A percentile compares a stretch with the other conserved stretches of the same genome.
Evolutionary conservation across 2,888 invertebrate species (phyloP).

Genomic region (Amblyteles armatorius): DNA sequence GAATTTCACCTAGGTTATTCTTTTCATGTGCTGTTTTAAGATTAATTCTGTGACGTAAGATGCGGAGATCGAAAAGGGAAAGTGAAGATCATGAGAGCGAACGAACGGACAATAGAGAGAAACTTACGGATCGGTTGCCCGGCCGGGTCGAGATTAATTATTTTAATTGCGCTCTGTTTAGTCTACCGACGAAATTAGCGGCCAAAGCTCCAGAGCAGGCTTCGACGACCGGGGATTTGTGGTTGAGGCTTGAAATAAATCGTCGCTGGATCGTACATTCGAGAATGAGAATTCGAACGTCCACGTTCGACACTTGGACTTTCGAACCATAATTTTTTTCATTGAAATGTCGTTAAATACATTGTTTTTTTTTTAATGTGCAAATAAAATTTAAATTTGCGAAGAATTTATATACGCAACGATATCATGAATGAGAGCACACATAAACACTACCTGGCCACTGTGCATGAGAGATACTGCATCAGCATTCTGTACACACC

Average conservation of each 20-base stretch:
- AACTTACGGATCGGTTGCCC: slow-evolving; percentile 33
- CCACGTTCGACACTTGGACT: background rate
- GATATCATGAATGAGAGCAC: background rate
- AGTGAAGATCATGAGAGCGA: slow-evolving; percentile 22
- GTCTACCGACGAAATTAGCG: slow-evolving; percentile 74
- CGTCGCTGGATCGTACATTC: slow-evolving; percentile 22
- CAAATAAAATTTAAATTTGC: background rate
- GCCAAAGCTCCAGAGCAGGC: slow-evolving; percentile 67
- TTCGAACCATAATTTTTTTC: background rate
- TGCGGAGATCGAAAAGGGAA: slow-evolving; percentile 7
- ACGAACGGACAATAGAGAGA: slow-evolving; percentile 9
- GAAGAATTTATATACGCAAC: slow-evolving; percentile 1
- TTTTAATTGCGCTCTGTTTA: slow-evolving; percentile 75
- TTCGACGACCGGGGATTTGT: slow-evolving; percentile 44
- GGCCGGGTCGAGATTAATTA: slow-evolving; percentile 72
- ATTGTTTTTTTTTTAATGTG: background rate
- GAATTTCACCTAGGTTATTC: background rate
- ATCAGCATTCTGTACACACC: slow-evolving; percentile 46
- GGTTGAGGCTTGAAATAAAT: slow-evolving; percentile 43
- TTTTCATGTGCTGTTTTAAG: background rate
- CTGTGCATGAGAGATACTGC: slow-evolving; percentile 43
- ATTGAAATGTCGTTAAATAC: background rate
- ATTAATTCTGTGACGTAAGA: background rate
- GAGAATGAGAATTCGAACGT: background rate
- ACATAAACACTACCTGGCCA: background rate